Evolutionary conservation across 2,888 invertebrate species (phyloP).

Genomic region (Eupithecia subumbrata): DNA sequence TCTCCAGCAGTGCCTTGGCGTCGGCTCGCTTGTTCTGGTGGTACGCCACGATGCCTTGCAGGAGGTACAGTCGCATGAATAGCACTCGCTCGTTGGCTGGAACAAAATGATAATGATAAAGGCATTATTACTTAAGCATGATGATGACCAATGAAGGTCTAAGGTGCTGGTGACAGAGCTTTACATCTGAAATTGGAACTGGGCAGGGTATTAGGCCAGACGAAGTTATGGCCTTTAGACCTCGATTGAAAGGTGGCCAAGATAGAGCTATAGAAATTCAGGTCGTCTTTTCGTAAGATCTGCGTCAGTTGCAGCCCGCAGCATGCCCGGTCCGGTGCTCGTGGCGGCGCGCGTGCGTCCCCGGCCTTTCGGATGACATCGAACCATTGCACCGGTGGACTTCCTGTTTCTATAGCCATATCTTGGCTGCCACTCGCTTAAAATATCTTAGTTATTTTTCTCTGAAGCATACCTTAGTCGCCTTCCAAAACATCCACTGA

Average conservation of each 20-base stretch:
- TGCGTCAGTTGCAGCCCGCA: not conserved
- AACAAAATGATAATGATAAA: no score
- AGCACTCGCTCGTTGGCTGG: constrained; percentile 88
- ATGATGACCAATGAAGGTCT: no score
- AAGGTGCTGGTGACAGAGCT: not conserved
- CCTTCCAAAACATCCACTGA: not conserved
- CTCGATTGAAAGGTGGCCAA: not conserved
- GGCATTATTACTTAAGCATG: not conserved
- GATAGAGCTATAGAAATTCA: not conserved
- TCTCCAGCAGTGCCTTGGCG: constrained; percentile 84
- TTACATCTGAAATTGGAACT: no score
- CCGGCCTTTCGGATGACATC: no score
- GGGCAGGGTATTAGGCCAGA: no score
- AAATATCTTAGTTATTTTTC: no score
- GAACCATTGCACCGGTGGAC: no score
- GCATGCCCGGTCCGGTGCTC: constrained; percentile 8
- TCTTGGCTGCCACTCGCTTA: no score
- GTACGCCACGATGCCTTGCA: constrained; percentile 91
- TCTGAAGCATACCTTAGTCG: not conserved
- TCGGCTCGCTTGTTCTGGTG: constrained; percentile 88
- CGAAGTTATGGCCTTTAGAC: not conserved
- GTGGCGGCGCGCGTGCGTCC: constrained; percentile 75
- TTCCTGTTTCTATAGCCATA: no score
- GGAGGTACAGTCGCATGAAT: constrained; percentile 89
- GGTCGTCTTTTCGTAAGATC: no score